A percentile compares a stretch with the other conserved stretches of the same genome.
These are phyloP conservation scores for Antennarius maculatus DNA, from an alignment of 2,797 vertebrate genomes.

Conservation along the genomic window DNA sequence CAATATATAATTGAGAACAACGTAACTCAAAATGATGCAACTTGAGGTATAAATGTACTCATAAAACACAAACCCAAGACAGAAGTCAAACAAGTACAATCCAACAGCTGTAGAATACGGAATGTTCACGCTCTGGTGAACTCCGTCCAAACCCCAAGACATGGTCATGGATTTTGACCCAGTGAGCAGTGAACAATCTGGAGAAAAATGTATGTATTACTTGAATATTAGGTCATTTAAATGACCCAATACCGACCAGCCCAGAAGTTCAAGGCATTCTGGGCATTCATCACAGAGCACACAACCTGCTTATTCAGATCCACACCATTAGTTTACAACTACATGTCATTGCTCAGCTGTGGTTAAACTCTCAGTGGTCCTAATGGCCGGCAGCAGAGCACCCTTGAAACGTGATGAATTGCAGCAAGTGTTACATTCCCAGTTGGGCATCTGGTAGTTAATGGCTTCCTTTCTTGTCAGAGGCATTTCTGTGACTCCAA, in stretches of 20 bases:
- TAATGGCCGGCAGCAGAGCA: conserved; percentile 65
- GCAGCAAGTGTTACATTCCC: conserved; percentile 60
- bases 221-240: conserved; percentile 70
- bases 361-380: conserved; percentile 70
- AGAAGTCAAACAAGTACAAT: not conserved
- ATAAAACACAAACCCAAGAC: no score
- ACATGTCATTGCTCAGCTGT: conserved; percentile 55
- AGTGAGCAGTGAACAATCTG: conserved; percentile 72
- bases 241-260: conserved; percentile 65
- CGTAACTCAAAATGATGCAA: no score
- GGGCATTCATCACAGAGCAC: conserved; percentile 67
- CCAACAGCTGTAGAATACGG: not conserved
- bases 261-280: conserved; percentile 64
- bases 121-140: conserved; percentile 1
- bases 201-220: conserved; percentile 71
- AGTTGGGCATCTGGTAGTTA: conserved; percentile 70
- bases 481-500: conserved; percentile 55
- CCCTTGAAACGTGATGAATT: conserved; percentile 79
- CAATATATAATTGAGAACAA: no score
- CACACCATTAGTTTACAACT: conserved; percentile 71
- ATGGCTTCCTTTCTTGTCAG: conserved; percentile 54
- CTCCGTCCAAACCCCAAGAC: conserved; percentile 36
- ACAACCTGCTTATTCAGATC: conserved; percentile 71
- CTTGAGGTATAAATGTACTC: no score
- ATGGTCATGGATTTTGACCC: conserved; percentile 72